Evolutionary conservation across 2,113 vertebrate genomes (phyloP).

Genomic region (Eupsittula cactorum): DNA sequence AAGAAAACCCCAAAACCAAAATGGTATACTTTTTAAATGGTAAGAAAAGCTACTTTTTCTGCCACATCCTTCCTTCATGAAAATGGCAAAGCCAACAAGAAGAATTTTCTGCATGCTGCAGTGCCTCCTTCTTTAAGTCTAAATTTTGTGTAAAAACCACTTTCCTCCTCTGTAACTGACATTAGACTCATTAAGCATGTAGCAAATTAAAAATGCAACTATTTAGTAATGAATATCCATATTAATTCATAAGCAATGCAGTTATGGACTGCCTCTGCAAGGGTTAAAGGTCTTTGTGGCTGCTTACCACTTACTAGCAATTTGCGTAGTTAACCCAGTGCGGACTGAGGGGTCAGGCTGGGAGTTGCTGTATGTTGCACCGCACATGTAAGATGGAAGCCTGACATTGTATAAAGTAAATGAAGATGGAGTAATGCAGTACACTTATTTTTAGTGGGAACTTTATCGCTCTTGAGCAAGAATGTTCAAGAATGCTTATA

Average conservation of each 20-base stretch:
- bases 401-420: background rate
- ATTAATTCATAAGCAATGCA: rapidly evolving
- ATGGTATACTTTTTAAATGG: background rate
- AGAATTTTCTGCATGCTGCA: background rate
- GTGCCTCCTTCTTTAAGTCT: background rate
- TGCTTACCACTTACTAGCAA: background rate
- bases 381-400: background rate
- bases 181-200: background rate
- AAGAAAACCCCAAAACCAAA: background rate
- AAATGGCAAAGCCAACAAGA: background rate
- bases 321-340: background rate
- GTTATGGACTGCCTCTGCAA: background rate
- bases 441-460: background rate
- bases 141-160: background rate
- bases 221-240: background rate
- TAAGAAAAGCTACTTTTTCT: background rate
- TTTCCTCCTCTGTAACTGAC: background rate
- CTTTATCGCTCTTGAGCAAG: background rate
- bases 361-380: background rate
- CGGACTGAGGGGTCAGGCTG: background rate
- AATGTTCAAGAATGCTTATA: background rate
- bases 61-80: background rate
- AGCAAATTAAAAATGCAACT: background rate
- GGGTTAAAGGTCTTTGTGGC: background rate
- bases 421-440: background rate